Evolutionary conservation across 1,140 invertebrate species (phyloP).

Genomic region (Cydia amplana): DNA sequence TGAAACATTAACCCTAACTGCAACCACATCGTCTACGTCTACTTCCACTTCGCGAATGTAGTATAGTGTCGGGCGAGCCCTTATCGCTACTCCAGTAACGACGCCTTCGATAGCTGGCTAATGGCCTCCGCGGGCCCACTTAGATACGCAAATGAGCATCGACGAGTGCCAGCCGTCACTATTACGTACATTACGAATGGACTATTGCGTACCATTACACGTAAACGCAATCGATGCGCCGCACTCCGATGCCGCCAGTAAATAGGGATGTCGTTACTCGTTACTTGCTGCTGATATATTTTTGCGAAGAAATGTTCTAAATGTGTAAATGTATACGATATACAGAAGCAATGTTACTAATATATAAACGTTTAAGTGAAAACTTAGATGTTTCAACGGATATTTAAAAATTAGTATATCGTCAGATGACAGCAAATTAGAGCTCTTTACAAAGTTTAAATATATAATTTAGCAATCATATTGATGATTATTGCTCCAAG

Average conservation of each 20-base stretch:
- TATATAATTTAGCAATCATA: no score
- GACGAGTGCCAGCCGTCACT: conserved; percentile 49
- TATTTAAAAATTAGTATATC: no score
- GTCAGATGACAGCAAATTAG: no score
- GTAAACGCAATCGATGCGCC: conserved; percentile 44
- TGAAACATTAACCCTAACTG: conserved; percentile 20
- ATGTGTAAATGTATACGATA: not conserved
- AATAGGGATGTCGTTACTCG: conserved; percentile 16
- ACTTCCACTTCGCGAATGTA: conserved; percentile 56
- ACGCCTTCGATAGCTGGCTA: conserved; percentile 72
- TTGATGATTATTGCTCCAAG: no score
- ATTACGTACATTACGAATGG: conserved; percentile 44
- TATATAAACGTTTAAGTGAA: not conserved
- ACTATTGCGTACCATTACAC: conserved; percentile 45
- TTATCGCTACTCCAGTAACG: conserved; percentile 74
- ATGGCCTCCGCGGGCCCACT: conserved; percentile 71
- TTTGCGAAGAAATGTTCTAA: not conserved
- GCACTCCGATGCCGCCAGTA: not conserved
- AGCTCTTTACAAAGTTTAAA: no score
- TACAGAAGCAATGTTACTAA: no score
- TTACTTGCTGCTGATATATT: not conserved
- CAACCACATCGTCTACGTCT: conserved; percentile 49
- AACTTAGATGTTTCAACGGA: not conserved
- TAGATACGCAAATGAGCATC: conserved; percentile 78
- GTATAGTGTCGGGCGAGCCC: conserved; percentile 60